These are phyloP conservation scores for Cathartes aura DNA, from an alignment of 2,113 vertebrate species.

Conservation along the genomic window DNA sequence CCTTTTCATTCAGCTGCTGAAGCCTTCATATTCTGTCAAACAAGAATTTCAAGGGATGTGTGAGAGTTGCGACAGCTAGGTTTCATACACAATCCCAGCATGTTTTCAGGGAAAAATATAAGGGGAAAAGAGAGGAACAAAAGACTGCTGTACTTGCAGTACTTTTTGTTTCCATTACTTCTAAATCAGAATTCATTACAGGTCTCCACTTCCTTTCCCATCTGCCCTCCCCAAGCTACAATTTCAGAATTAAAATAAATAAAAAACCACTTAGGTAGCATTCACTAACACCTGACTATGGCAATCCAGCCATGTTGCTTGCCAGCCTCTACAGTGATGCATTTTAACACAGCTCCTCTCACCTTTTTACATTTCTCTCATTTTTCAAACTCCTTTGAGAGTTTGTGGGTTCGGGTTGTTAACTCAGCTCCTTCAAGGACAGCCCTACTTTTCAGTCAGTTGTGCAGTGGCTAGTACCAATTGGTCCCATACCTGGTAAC, in stretches of 20 bases:
- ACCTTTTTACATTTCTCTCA: not conserved
- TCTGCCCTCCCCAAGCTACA: not conserved
- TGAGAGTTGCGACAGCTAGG: not conserved
- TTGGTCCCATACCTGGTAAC: not conserved
- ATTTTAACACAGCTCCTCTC: not conserved
- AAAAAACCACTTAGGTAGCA: not conserved
- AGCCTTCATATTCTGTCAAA: constrained; percentile 14
- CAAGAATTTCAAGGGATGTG: not conserved
- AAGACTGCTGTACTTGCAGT: not conserved
- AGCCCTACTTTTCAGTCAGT: not conserved
- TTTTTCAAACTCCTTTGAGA: constrained; percentile 37
- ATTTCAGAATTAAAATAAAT: not conserved
- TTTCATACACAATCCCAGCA: not conserved
- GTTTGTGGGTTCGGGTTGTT: not conserved
- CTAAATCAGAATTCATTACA: not conserved
- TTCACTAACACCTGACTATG: not conserved
- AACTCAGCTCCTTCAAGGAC: constrained; percentile 28
- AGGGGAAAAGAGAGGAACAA: not conserved
- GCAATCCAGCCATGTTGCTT: not conserved
- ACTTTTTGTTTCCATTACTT: not conserved
- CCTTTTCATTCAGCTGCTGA: constrained; percentile 4
- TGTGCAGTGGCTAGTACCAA: not conserved
- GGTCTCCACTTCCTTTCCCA: not conserved
- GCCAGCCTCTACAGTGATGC: not conserved
- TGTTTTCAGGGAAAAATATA: not conserved